Evolutionary conservation across 30 jellyfish, hydroid and myxozoan genomes (phyloP).

Genomic region (Calvadosia cruxmelitensis): DNA sequence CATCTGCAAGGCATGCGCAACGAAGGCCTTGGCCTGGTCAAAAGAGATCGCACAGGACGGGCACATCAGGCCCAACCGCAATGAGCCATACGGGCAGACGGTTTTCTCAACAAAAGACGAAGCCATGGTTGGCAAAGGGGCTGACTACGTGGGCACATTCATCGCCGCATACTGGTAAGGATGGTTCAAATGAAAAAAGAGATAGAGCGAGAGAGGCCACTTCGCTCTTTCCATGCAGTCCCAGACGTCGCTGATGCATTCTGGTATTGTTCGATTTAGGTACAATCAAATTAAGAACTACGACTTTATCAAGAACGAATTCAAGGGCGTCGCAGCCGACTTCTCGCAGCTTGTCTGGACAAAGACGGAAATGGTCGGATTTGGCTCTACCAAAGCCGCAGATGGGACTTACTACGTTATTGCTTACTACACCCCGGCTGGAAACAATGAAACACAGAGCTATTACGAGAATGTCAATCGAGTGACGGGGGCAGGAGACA

Average conservation of each 20-base stretch:
- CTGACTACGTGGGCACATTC: slow-evolving; percentile 84
- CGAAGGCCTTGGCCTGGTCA: slow-evolving; percentile 78
- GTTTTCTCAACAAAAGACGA: slow-evolving; percentile 60
- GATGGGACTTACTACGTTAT: slow-evolving; percentile 65
- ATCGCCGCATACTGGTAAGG: slow-evolving; percentile 94
- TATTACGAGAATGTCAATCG: slow-evolving; percentile 75
- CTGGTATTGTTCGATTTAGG: too few species aligned
- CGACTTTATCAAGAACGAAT: slow-evolving; percentile 75
- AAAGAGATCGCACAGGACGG: slow-evolving; percentile 67
- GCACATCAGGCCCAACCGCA: slow-evolving; percentile 53
- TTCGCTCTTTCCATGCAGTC: not conserved
- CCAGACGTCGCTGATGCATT: not conserved
- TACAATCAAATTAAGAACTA: slow-evolving; percentile 88
- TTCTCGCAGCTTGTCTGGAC: slow-evolving; percentile 95
- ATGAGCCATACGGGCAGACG: slow-evolving; percentile 72
- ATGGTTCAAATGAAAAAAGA: not conserved
- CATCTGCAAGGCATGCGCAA: slow-evolving; percentile 73
- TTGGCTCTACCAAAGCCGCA: slow-evolving; percentile 60
- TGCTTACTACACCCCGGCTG: slow-evolving; percentile 85
- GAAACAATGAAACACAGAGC: slow-evolving; percentile 79
- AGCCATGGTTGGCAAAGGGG: slow-evolving; percentile 64
- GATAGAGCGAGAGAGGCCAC: not conserved
- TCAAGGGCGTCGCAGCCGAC: slow-evolving; percentile 91
- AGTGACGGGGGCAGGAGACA: slow-evolving; percentile 98
- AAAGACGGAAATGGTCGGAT: slow-evolving; percentile 85